Conservation (phyloP, 2,888 invertebrate species). For the Epinotia brunnichana region DNA sequence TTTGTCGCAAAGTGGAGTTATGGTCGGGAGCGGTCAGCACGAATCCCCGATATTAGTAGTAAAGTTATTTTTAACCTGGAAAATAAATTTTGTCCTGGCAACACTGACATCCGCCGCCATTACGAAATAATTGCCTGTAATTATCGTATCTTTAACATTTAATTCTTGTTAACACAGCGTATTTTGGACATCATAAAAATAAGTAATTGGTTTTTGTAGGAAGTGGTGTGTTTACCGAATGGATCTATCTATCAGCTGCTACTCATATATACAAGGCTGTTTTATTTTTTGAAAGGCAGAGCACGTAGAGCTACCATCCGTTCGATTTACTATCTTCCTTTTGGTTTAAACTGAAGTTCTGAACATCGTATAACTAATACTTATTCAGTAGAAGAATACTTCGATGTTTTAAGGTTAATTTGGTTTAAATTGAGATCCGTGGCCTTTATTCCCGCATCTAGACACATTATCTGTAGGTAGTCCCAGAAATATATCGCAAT, state of each 20-base stretch:
- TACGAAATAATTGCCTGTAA: conserved; percentile 37
- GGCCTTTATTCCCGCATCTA: not conserved
- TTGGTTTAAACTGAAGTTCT: conserved; percentile 18
- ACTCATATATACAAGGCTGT: conserved; percentile 6
- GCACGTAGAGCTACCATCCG: conserved; percentile 37
- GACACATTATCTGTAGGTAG: not conserved
- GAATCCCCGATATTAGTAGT: conserved; percentile 44
- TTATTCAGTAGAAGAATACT: not conserved
- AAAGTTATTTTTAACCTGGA: conserved; percentile 41
- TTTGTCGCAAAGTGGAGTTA: conserved; percentile 64
- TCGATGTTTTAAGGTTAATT: not conserved
- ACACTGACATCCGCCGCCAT: conserved; percentile 33
- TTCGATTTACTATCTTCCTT: conserved; percentile 32
- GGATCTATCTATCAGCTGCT: conserved; percentile 21
- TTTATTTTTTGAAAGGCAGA: conserved; percentile 24
- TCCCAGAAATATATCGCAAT: too few species aligned
- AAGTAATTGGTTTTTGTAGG: conserved; percentile 29
- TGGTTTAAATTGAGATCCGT: not conserved
- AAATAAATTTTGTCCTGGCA: conserved; percentile 40
- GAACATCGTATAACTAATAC: not conserved
- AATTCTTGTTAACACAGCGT: conserved; percentile 15
- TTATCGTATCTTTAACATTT: conserved; percentile 39
- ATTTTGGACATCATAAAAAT: conserved; percentile 25
- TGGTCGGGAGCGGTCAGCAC: conserved; percentile 54
- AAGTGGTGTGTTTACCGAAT: conserved; percentile 4